These are phyloP conservation scores for Epinotia nisella DNA, from an alignment of 2,888 invertebrate genomes.

Conservation along the genomic window DNA sequence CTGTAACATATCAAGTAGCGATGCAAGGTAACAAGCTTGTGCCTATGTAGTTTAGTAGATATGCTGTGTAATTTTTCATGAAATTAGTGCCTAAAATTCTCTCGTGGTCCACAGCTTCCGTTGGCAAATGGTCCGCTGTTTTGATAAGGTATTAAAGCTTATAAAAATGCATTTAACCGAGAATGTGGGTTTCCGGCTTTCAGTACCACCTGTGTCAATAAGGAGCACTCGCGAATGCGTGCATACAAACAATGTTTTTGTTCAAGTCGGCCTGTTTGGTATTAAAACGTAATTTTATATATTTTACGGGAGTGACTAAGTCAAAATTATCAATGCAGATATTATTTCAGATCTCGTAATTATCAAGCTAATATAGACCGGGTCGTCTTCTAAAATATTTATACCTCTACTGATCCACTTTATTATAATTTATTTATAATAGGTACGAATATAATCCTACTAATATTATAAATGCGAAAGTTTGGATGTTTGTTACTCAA, in stretches of 20 bases:
- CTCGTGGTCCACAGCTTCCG: not conserved
- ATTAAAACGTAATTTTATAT: constrained; percentile 4
- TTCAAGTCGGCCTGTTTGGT: constrained; percentile 5
- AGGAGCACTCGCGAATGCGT: constrained; percentile 14
- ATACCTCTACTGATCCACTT: too few relatives aligned
- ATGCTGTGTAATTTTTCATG: not conserved
- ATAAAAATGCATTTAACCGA: constrained; percentile 33
- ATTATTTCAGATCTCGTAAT: not conserved
- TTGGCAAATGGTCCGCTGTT: constrained; percentile 1
- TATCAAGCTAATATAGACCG: too few relatives aligned
- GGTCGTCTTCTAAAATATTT: too few relatives aligned
- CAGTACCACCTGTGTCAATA: constrained; percentile 39
- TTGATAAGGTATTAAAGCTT: constrained; percentile 9
- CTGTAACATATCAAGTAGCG: not conserved
- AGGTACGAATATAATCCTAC: too few relatives aligned
- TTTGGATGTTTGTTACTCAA: too few relatives aligned
- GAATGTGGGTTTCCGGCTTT: constrained; percentile 22
- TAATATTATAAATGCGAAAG: too few relatives aligned
- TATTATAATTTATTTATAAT: too few relatives aligned
- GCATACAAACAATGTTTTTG: constrained; percentile 3
- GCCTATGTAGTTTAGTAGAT: not conserved
- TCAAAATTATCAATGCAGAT: not conserved
- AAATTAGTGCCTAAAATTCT: not conserved
- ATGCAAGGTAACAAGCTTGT: not conserved
- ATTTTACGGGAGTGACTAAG: not conserved